Evolutionary conservation across 2,797 vertebrate species (phyloP).

Genomic region (Mormyrops attenuatus): DNA sequence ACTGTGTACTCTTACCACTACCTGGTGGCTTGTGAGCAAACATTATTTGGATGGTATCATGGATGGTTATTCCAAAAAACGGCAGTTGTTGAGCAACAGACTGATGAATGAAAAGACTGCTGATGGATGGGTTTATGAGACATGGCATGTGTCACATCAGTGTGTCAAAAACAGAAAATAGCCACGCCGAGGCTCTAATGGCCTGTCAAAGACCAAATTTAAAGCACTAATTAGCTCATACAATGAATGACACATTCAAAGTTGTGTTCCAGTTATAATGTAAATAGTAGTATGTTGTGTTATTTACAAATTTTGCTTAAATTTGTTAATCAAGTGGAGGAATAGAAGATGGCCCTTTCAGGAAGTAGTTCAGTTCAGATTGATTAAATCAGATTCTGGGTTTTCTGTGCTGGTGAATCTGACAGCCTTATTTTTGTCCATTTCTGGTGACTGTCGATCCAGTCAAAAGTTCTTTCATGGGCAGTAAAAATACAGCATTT

Average conservation of each 20-base stretch:
- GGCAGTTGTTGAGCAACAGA: conserved; percentile 14
- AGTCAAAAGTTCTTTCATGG: background rate
- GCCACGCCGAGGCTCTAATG: background rate
- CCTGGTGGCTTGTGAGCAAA: conserved; percentile 25
- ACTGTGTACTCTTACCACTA: conserved; percentile 7
- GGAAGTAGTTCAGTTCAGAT: background rate
- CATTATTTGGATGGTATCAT: background rate
- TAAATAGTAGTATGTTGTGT: background rate
- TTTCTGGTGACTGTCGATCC: background rate
- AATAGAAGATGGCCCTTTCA: background rate
- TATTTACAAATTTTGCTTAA: background rate
- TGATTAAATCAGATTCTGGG: background rate
- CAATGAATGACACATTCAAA: background rate
- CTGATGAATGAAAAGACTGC: conserved; percentile 31
- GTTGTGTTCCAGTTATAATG: background rate
- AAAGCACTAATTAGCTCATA: background rate
- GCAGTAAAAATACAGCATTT: background rate
- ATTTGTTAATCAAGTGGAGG: background rate
- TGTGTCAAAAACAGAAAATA: conserved; percentile 7
- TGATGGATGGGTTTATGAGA: conserved; percentile 23
- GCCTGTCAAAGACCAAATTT: background rate
- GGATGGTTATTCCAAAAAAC: conserved; percentile 33
- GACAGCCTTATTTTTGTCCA: background rate
- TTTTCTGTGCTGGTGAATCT: background rate
- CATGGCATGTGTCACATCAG: background rate